Conservation (phyloP, 2,888 invertebrate species). For the Acrobasis suavella region DNA sequence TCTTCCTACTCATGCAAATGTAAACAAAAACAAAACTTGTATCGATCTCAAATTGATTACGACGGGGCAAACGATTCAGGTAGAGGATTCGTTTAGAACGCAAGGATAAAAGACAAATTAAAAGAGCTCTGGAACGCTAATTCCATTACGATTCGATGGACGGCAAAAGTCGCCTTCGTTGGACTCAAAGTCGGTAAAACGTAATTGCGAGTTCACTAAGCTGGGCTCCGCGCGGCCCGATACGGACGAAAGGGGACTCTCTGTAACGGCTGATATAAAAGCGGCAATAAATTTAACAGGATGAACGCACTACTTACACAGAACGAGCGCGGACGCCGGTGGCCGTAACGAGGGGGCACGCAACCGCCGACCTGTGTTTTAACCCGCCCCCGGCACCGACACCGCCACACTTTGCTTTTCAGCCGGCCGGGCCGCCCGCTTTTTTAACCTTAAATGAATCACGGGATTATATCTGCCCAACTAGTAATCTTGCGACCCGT, state of each 20-base stretch:
- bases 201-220: constrained; percentile 82
- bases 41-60: constrained; percentile 32
- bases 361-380: constrained; percentile 61
- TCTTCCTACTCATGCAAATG: constrained; percentile 19
- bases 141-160: constrained; percentile 82
- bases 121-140: constrained; percentile 79
- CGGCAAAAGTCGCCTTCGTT: constrained; percentile 77
- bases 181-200: constrained; percentile 79
- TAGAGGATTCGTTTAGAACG: constrained; percentile 66
- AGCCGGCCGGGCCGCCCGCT: constrained; percentile 35
- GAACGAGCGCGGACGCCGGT: constrained; percentile 71
- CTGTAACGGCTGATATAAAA: constrained; percentile 81
- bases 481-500: constrained; percentile 8
- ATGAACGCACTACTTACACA: constrained; percentile 81
- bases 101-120: constrained; percentile 75
- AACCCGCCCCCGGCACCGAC: constrained; percentile 43
- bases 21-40: constrained; percentile 26
- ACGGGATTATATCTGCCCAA: constrained; percentile 34
- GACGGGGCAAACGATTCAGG: constrained; percentile 46
- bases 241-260: constrained; percentile 79
- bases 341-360: constrained; percentile 73
- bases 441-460: constrained; percentile 50
- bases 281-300: constrained; percentile 82
- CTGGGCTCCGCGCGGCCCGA: constrained; percentile 76
- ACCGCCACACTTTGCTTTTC: constrained; percentile 40